phyloP scores from a whole-genome alignment of 1,140 invertebrate species.

The Trichogramma pretiosum region DNA sequence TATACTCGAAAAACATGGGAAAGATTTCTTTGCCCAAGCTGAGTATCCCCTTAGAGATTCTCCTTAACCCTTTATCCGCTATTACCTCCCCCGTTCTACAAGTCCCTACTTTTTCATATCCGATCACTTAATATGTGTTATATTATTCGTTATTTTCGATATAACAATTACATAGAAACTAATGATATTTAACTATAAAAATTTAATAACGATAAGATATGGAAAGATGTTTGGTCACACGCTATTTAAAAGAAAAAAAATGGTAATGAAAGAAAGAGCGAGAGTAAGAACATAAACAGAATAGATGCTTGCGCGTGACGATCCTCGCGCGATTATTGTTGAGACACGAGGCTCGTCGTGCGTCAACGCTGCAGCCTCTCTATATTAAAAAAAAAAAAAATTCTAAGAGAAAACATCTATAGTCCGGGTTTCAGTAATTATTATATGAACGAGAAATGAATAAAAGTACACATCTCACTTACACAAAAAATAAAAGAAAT shows the following conservation, averaged over 20 bases:
- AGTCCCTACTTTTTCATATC: constrained; percentile 24
- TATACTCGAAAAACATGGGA: too few relatives aligned
- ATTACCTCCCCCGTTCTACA: constrained; percentile 20
- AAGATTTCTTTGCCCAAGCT: too few relatives aligned
- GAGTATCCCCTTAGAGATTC: too few relatives aligned
- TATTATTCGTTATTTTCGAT: constrained; percentile 49
- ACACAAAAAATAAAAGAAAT: constrained; percentile 24
- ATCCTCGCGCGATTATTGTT: constrained; percentile 15
- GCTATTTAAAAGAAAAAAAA: constrained; percentile 19
- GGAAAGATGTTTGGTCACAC: constrained; percentile 45
- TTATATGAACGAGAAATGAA: constrained; percentile 30
- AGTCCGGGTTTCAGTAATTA: constrained; percentile 20
- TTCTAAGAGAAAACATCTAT: constrained; percentile 20
- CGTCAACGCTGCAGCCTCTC: constrained; percentile 26
- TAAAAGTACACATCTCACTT: too few relatives aligned
- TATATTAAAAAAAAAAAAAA: constrained; percentile 23
- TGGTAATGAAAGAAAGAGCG: constrained; percentile 3
- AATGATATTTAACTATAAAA: constrained; percentile 47
- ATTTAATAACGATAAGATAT: constrained; percentile 47
- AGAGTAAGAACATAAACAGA: constrained; percentile 11
- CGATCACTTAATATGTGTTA: constrained; percentile 45
- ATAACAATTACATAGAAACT: constrained; percentile 46
- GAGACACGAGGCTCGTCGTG: constrained; percentile 17
- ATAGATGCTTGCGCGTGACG: constrained; percentile 27
- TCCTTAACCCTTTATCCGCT: too few relatives aligned